Evolutionary conservation across 2,888 invertebrate genomes (phyloP).

Genomic region (Saturnia japonica): DNA sequence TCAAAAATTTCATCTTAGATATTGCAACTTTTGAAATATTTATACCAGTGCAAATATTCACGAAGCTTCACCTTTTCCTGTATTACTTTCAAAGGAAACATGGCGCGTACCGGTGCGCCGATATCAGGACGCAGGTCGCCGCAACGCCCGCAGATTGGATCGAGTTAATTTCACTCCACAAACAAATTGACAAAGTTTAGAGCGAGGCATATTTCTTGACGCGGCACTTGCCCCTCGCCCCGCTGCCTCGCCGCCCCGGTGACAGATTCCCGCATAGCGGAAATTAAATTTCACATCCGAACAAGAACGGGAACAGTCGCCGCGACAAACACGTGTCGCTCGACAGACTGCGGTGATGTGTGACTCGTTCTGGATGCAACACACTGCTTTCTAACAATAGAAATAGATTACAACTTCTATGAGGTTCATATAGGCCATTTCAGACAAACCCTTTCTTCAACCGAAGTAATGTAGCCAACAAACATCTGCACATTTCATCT

Average conservation of each 20-base stretch:
- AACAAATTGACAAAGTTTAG: slow-evolving; percentile 83
- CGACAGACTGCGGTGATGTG: slow-evolving; percentile 48
- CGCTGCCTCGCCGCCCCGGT: slow-evolving; percentile 51
- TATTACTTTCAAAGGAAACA: slow-evolving; percentile 60
- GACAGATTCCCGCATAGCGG: slow-evolving; percentile 77
- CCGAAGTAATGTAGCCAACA: background rate
- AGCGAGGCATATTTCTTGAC: slow-evolving; percentile 81
- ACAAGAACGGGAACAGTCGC: slow-evolving; percentile 73
- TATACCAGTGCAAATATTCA: slow-evolving; percentile 28
- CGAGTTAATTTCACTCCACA: slow-evolving; percentile 82
- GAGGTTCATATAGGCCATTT: background rate
- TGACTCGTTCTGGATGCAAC: slow-evolving; percentile 26
- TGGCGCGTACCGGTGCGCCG: slow-evolving; percentile 52
- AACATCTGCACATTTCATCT: too few relatives aligned
- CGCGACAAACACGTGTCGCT: slow-evolving; percentile 69
- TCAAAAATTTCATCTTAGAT: background rate
- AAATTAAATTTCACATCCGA: slow-evolving; percentile 82
- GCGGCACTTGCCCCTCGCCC: slow-evolving; percentile 49
- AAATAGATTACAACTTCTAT: slow-evolving; percentile 1
- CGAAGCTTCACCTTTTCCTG: slow-evolving; percentile 52
- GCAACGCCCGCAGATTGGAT: slow-evolving; percentile 77
- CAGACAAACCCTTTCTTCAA: background rate
- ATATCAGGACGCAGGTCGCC: slow-evolving; percentile 68
- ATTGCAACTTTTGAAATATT: background rate
- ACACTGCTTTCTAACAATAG: background rate